These are phyloP conservation scores for Tetrao urogallus DNA, from an alignment of 2,113 vertebrate species.

Conservation along the genomic window DNA sequence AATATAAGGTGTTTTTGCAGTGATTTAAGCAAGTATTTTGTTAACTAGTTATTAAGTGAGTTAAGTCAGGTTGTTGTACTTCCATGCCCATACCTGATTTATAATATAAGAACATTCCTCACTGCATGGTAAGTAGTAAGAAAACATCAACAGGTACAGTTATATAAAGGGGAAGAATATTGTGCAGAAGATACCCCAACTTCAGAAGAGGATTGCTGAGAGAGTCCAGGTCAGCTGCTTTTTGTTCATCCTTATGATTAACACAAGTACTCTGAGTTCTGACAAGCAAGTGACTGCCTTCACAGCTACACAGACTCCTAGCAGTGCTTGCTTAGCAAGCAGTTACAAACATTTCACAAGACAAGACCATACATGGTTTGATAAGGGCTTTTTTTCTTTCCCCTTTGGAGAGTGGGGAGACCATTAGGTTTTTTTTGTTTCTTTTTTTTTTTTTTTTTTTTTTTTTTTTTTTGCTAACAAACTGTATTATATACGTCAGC, in stretches of 20 bases:
- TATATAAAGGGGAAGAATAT: conserved; percentile 51
- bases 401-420: background rate
- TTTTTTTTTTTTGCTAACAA: background rate
- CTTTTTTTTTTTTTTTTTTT: background rate
- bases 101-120: conserved; percentile 34
- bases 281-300: background rate
- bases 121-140: conserved; percentile 6
- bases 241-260: conserved; percentile 6
- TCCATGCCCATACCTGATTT: background rate
- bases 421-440: background rate
- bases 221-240: conserved; percentile 5
- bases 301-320: background rate
- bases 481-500: background rate
- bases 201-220: background rate
- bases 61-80: background rate
- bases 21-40: background rate
- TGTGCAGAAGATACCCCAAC: conserved; percentile 30
- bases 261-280: conserved; percentile 5
- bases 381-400: background rate
- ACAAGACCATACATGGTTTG: background rate
- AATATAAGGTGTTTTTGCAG: background rate
- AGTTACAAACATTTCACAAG: conserved; percentile 9
- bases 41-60: background rate
- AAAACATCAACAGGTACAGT: conserved; percentile 38
- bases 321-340: background rate